Percentiles rank a stretch among this genome's conserved stretches.
These are phyloP conservation scores for Pseudanteris insignis DNA, from an alignment of 2,888 invertebrate species.

Conservation along the genomic window DNA sequence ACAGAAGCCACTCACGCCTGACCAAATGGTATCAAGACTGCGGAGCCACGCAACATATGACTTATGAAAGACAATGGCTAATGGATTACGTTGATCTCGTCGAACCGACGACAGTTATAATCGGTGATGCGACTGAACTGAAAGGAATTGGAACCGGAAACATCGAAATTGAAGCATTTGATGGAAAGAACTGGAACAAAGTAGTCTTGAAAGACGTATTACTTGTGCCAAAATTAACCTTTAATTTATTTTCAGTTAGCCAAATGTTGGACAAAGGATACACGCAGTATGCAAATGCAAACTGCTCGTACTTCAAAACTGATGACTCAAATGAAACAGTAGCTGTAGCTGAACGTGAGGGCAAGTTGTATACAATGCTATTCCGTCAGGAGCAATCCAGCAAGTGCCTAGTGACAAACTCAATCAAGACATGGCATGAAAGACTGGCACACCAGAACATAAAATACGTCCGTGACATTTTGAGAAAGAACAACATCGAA, in stretches of 20 bases:
- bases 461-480: background rate
- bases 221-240: conserved; percentile 7
- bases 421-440: conserved; percentile 5
- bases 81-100: conserved; percentile 38
- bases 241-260: conserved; percentile 10
- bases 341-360: conserved; percentile 1
- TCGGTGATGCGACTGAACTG: conserved; percentile 30
- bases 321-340: background rate
- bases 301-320: background rate
- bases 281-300: background rate
- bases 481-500: background rate
- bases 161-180: conserved; percentile 41
- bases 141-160: conserved; percentile 38
- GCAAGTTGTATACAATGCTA: background rate
- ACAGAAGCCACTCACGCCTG: conserved; percentile 5
- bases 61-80: conserved; percentile 47
- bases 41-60: conserved; percentile 53
- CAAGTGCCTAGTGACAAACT: background rate
- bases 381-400: background rate
- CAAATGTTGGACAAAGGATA: conserved; percentile 12
- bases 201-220: conserved; percentile 13
- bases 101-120: conserved; percentile 7
- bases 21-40: conserved; percentile 50
- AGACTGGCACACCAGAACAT: conserved; percentile 7
- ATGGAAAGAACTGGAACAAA: conserved; percentile 41